Conservation (phyloP, 1,140 invertebrate species). For the Phymorhynchus buccinoides region DNA sequence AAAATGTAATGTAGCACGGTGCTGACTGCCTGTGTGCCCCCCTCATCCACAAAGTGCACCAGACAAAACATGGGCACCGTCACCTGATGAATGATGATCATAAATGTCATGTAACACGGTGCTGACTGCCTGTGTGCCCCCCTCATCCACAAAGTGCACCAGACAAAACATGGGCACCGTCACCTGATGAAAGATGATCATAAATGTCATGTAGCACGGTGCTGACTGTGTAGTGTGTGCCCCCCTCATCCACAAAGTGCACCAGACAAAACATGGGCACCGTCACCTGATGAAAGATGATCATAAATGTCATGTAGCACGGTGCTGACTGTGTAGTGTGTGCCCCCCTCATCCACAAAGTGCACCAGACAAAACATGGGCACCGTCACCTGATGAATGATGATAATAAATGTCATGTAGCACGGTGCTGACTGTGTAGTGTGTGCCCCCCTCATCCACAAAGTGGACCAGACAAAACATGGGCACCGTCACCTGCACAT, state of each 20-base stretch:
- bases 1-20: neutral
- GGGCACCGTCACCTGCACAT: neutral
- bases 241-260: constrained; percentile 28
- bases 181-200: no score
- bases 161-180: neutral
- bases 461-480: constrained; percentile 26
- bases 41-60: constrained; percentile 29
- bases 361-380: constrained; percentile 10
- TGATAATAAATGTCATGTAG: constrained; percentile 14
- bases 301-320: neutral
- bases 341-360: constrained; percentile 26
- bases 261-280: constrained; percentile 3
- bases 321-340: neutral
- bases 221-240: neutral
- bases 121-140: neutral
- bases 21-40: neutral
- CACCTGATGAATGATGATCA: no score
- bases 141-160: constrained; percentile 29
- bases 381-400: constrained; percentile 6
- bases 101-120: neutral
- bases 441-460: constrained; percentile 12
- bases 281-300: constrained; percentile 6
- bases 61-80: neutral
- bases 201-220: neutral
- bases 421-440: neutral